Evolutionary conservation across 1,140 invertebrate species (phyloP), one percentile per base, ranked within the genome.

Genomic region (Trypoxylus dichotomus): DNA sequence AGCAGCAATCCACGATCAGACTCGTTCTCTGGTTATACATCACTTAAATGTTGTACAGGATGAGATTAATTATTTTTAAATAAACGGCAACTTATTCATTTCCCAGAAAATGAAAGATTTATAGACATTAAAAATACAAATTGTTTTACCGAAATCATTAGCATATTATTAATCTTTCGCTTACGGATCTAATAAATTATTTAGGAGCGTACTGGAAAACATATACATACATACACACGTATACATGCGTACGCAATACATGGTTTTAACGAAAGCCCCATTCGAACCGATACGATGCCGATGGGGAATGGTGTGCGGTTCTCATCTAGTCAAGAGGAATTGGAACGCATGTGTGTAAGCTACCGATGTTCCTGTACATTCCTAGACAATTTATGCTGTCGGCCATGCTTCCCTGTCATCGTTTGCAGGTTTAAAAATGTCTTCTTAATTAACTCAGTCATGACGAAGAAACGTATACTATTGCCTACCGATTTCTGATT

Each of bases 51-150:
- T 37, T 37, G 32, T 47, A 47, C 43, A 47, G 43, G 43, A 47
- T 47, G 43, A 47, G 43, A 47, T 47, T 47, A 47, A 47, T 47
- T 47, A 47, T 47, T 47, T 47, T 47, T 47, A 47, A 47, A 47
- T 47, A 47, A 47, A 47, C 43, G 43, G 43, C n/a, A 47, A 47
- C 43, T 47, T 47, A 47, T 47, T 47, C 43, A 47, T 47, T 47
- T 47, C 43, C 43, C n/a, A 47, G 43, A 47, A 47, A 47, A 15
- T 47, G 43, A 47, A 47, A 47, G 43, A 47, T 47, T 47, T 47
- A 47, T 47, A 47, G 43, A 47, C 43, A 47, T 47, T 47, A 47
- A 13, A 47, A 47, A 47, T 47, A 47, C 43, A 47, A 47, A 47
- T 47, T 47, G 43, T 47, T 47, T 47, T 47, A 47, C 43, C 43